A percentile compares a stretch with the other conserved stretches of the same genome.
Conservation (phyloP, 2,888 invertebrate genomes). For the Meiosimyza decipiens region DNA sequence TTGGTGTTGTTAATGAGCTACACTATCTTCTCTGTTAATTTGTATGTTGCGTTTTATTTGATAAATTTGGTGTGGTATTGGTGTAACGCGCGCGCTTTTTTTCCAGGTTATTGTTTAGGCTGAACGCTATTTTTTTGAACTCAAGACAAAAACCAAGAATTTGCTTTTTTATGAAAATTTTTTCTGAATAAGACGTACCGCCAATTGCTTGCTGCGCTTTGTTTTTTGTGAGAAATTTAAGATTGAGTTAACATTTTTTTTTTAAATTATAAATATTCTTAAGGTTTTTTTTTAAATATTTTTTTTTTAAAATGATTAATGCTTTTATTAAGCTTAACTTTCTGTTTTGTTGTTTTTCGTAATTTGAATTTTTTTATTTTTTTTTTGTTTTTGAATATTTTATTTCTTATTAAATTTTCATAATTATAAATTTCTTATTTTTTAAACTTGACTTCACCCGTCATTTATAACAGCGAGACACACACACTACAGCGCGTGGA, state of each 20-base stretch:
- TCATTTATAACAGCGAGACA: slow-evolving; percentile 43
- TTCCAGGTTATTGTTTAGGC: too few relatives aligned
- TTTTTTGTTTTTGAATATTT: background rate
- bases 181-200: too few relatives aligned
- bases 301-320: background rate
- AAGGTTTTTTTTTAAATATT: slow-evolving; percentile 3
- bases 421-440: slow-evolving; percentile 10
- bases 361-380: background rate
- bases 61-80: too few relatives aligned
- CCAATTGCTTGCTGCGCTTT: too few relatives aligned
- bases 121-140: too few relatives aligned
- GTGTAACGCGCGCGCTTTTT: too few relatives aligned
- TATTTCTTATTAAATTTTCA: background rate
- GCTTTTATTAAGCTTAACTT: slow-evolving; percentile 14
- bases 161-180: too few relatives aligned
- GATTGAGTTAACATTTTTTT: background rate
- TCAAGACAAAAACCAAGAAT: too few relatives aligned
- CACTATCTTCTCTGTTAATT: too few relatives aligned
- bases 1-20: too few relatives aligned
- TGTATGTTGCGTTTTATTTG: too few relatives aligned
- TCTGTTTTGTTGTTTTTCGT: background rate
- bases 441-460: slow-evolving; percentile 33
- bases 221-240: background rate
- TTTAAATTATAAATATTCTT: slow-evolving; percentile 9
- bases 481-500: slow-evolving; percentile 60